phyloP scores from a whole-genome alignment of 2,113 vertebrate genomes.

The mouse (Mus musculus) region DNA sequence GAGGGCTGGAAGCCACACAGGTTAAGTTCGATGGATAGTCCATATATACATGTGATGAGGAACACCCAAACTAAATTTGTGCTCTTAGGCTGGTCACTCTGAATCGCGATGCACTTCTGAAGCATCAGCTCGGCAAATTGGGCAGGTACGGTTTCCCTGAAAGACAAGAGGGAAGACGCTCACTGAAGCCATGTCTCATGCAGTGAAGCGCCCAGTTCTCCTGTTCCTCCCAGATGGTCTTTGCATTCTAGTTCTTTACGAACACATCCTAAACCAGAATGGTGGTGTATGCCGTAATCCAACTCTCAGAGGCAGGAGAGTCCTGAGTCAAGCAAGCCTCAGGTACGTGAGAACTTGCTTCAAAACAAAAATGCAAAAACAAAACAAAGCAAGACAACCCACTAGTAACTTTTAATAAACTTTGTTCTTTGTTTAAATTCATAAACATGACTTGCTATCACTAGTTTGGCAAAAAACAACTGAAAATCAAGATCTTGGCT shows the following conservation, averaged over 20 bases:
- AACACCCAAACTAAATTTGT: slow-evolving; percentile 87
- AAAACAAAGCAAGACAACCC: neutral
- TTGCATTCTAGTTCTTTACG: slow-evolving; percentile 49
- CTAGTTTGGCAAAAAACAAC: neutral
- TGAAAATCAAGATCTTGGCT: neutral
- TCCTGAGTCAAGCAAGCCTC: neutral
- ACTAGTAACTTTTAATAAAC: neutral
- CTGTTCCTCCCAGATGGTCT: neutral
- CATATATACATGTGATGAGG: slow-evolving; percentile 87
- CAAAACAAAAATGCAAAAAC: neutral
- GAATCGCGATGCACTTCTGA: slow-evolving; percentile 98
- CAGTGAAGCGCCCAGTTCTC: neutral
- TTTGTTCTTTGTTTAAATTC: neutral
- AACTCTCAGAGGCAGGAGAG: neutral
- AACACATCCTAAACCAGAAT: neutral
- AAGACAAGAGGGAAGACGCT: slow-evolving; percentile 67
- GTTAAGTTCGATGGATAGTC: slow-evolving; percentile 87
- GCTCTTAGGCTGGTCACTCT: slow-evolving; percentile 91
- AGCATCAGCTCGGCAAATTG: slow-evolving; percentile 98
- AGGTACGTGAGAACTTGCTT: neutral
- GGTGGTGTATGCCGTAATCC: neutral
- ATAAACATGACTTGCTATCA: neutral
- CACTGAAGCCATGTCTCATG: slow-evolving; percentile 9
- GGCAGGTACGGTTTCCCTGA: slow-evolving; percentile 98
- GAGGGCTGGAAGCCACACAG: slow-evolving; percentile 89